These are phyloP conservation scores for Astreopora myriophthalma DNA, from an alignment of 64 coral and sea anemone genomes.

Conservation along the genomic window DNA sequence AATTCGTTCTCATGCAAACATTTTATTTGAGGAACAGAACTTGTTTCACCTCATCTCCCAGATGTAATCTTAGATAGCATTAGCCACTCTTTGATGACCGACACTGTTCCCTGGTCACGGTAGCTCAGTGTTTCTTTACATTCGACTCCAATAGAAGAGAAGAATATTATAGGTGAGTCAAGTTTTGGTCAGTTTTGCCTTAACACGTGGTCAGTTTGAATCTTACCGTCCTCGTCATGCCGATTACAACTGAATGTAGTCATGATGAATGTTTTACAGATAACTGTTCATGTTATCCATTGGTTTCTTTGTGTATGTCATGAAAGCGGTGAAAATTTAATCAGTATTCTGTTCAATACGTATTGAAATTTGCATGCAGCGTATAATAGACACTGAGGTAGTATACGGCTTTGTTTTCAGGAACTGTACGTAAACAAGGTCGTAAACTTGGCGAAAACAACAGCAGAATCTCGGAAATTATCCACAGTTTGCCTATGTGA, in stretches of 20 bases:
- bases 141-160: too few species aligned
- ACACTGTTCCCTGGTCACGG: too few species aligned
- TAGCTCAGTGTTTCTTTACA: too few species aligned
- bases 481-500: not conserved
- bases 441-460: not conserved
- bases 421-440: not conserved
- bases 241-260: not conserved
- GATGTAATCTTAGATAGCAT: too few species aligned
- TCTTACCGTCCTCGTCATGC: too few species aligned
- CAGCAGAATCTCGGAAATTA: not conserved
- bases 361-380: conserved; percentile 4
- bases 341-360: not conserved
- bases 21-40: too few species aligned
- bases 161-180: too few species aligned
- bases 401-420: not conserved
- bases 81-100: too few species aligned
- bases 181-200: too few species aligned
- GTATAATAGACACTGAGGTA: not conserved
- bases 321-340: conserved; percentile 7
- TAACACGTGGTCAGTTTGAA: too few species aligned
- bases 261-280: not conserved
- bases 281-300: not conserved
- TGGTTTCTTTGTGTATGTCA: not conserved
- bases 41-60: too few species aligned
- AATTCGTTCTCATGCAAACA: too few species aligned